Evolutionary conservation across 1,140 invertebrate genomes (phyloP).

Genomic region (Tenebrio molitor): DNA sequence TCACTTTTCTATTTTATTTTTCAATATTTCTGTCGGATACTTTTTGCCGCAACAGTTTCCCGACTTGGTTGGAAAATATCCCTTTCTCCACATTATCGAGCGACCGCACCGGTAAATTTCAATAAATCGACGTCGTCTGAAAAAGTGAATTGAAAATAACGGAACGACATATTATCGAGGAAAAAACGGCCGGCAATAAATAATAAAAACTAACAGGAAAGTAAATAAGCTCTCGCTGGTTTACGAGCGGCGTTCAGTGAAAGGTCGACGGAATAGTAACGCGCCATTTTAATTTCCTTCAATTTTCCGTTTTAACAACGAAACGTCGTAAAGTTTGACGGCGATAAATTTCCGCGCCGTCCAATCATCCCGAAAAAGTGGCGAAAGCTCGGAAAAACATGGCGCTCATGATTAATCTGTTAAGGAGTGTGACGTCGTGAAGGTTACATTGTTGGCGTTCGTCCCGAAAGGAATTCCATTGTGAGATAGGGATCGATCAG

Average conservation of each 20-base stretch:
- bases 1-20: too few species aligned
- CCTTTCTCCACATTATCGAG: not conserved
- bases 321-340: constrained; percentile 21
- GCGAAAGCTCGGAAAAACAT: not conserved
- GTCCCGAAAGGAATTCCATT: too few species aligned
- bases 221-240: constrained; percentile 29
- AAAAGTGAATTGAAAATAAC: constrained; percentile 26
- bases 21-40: too few species aligned
- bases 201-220: constrained; percentile 31
- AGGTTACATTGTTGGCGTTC: too few species aligned
- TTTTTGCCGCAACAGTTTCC: not conserved
- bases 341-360: constrained; percentile 10
- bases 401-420: not conserved
- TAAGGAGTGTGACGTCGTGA: not conserved
- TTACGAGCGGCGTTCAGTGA: constrained; percentile 27
- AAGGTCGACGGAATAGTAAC: constrained; percentile 30
- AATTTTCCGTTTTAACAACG: constrained; percentile 36
- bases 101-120: constrained; percentile 13
- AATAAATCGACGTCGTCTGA: constrained; percentile 13
- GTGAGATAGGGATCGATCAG: too few species aligned
- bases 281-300: constrained; percentile 30
- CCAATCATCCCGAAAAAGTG: constrained; percentile 13
- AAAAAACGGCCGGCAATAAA: constrained; percentile 15
- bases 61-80: not conserved
- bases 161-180: constrained; percentile 2